Percentiles rank a stretch among this genome's conserved stretches.
Evolutionary conservation across 2,888 invertebrate genomes (phyloP).

Genomic region (Rhodophaea formosa): DNA sequence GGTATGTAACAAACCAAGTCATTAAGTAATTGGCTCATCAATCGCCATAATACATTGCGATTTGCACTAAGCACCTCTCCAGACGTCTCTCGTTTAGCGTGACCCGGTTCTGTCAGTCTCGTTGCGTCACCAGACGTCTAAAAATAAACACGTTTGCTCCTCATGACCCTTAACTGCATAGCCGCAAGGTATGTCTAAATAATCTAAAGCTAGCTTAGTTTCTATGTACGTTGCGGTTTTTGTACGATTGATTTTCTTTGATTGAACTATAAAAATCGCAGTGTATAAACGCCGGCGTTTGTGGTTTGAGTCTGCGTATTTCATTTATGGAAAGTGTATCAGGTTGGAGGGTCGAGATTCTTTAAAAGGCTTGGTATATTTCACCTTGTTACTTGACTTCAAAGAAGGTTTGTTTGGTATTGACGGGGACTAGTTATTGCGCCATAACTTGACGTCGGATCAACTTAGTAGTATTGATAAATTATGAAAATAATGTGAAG

Average conservation of each 20-base stretch:
- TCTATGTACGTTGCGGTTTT: neutral
- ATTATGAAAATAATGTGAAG: neutral
- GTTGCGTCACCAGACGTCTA: conserved; percentile 32
- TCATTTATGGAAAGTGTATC: conserved; percentile 27
- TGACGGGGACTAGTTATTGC: neutral
- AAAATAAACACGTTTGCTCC: conserved; percentile 10
- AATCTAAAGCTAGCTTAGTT: neutral
- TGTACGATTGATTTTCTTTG: no score
- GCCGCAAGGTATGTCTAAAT: neutral
- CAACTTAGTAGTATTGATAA: neutral
- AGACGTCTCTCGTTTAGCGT: conserved; percentile 14
- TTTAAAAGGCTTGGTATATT: conserved; percentile 5
- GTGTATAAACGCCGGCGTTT: no score
- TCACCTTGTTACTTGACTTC: conserved; percentile 12
- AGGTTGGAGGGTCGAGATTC: conserved; percentile 13
- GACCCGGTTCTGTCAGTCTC: conserved; percentile 43
- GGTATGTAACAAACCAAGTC: neutral
- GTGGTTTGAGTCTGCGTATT: neutral
- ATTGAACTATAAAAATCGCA: no score
- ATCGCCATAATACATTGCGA: conserved; percentile 3
- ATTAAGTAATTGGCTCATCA: conserved; percentile 9
- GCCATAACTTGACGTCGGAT: neutral
- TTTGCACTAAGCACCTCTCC: conserved; percentile 4
- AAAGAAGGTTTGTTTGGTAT: neutral
- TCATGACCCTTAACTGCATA: conserved; percentile 5